These are phyloP conservation scores for Anthoscopus minutus DNA, from an alignment of 2,113 vertebrate genomes.

Conservation along the genomic window DNA sequence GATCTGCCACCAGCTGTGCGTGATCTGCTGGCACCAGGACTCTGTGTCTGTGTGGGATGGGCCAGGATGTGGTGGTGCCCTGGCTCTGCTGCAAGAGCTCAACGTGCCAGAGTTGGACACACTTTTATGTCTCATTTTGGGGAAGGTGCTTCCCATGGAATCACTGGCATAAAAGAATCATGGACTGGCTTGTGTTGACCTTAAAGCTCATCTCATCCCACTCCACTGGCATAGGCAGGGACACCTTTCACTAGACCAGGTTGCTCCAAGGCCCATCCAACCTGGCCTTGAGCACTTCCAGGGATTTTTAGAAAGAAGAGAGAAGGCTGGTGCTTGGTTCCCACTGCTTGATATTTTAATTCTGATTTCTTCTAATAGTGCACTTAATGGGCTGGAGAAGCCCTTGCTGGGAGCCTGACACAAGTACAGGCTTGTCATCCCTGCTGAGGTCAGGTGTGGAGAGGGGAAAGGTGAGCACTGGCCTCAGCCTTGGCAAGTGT, in stretches of 20 bases:
- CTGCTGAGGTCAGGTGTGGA: background rate
- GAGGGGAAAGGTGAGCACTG: background rate
- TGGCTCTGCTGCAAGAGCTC: background rate
- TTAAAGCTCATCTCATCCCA: background rate
- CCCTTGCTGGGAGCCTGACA: background rate
- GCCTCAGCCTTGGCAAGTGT: background rate
- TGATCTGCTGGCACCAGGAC: background rate
- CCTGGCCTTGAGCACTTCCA: background rate
- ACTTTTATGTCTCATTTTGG: background rate
- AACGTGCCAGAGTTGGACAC: fast-evolving
- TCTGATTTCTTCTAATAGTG: background rate
- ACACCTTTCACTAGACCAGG: background rate
- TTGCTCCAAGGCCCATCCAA: background rate
- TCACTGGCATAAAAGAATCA: fast-evolving
- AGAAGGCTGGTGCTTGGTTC: fast-evolving
- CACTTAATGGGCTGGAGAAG: background rate
- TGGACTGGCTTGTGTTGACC: background rate
- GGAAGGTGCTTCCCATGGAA: background rate
- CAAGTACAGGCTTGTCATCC: fast-evolving
- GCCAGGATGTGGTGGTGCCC: background rate
- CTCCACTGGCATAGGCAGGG: background rate
- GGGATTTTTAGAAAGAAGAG: background rate
- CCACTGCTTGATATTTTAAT: background rate
- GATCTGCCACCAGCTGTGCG: background rate
- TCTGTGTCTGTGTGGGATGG: background rate